Evolutionary conservation across 2,888 invertebrate genomes (phyloP), one percentile per base, ranked within the genome.

Genomic region (Campopleginae sp.): DNA sequence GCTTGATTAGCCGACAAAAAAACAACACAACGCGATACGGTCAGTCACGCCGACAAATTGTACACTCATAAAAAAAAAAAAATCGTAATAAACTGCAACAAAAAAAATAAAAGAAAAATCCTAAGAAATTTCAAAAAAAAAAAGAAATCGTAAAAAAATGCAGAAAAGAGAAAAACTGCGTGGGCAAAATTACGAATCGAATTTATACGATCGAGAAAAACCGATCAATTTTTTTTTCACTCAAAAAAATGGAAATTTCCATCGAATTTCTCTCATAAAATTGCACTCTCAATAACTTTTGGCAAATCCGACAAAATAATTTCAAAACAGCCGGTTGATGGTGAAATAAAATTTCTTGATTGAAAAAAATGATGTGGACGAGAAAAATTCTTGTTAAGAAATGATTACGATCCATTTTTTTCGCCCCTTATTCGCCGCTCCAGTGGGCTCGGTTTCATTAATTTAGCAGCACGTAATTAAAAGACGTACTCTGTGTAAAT

Each of bases 1-100:
- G 54, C 68, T 33, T 70, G 78, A 68, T 78, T 78, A 78, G 63
- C 70, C 68, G 23, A 51, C 54, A 46, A 74, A 66, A 72, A 58
- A 66, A 58, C 58, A 68, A 74, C 48, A 14, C 46, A 70, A 44
- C 77, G 65, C 42, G 72, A 68, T 71, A 66, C 74, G 78, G 84
- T 78, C 74, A 72, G 78, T 85, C 74, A 85, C 84, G 81, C 63
- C 68, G 38, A 72, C 78, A 74, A 81, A 78, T 81, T 61, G 66
- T 71, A 12, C 48, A 23, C 46, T n/a, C 58, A 58, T 10, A 27
- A 1, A 6, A 2, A 31, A 33, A 44, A 2, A 31, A 48, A 71
- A 63, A 46, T 44, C 38, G 38, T 38, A 10, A 8, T 10, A 38
- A 38, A 38, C 7, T 38, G 38, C 7, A 38, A 38, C 6, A 38